phyloP scores from a whole-genome alignment of 2,888 invertebrate species.

The Calliscelio sp. region DNA sequence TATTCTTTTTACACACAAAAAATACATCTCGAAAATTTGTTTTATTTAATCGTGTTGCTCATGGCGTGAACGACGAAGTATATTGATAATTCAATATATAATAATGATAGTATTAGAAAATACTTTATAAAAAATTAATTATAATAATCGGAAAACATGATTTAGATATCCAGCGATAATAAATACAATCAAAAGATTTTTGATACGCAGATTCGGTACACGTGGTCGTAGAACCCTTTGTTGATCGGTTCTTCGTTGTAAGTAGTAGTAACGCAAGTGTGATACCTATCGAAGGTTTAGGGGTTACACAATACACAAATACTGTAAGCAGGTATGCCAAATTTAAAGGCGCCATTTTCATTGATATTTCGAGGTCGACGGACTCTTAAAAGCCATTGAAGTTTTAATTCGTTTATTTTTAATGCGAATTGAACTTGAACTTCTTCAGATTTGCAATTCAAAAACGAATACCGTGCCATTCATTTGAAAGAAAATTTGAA shows the following conservation, averaged over 20 bases:
- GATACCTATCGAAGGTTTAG: slow-evolving; percentile 60
- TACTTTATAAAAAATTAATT: no score
- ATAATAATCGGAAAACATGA: no score
- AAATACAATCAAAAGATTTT: slow-evolving; percentile 57
- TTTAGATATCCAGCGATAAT: slow-evolving; percentile 31
- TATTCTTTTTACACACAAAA: no score
- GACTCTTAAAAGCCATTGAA: slow-evolving; percentile 42
- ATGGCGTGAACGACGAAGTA: no score
- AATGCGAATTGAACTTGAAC: slow-evolving; percentile 65
- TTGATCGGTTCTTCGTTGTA: slow-evolving; percentile 49
- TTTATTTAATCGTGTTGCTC: no score
- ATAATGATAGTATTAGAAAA: no score
- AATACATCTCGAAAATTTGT: no score
- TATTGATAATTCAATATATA: no score
- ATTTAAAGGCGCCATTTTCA: slow-evolving; percentile 65
- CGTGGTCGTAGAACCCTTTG: slow-evolving; percentile 57
- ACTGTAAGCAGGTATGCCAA: slow-evolving; percentile 63
- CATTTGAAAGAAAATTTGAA: slow-evolving; percentile 25
- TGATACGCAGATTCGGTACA: slow-evolving; percentile 46
- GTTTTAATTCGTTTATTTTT: slow-evolving; percentile 56
- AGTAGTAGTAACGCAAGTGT: slow-evolving; percentile 52
- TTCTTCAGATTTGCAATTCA: slow-evolving; percentile 61
- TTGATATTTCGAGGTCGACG: slow-evolving; percentile 58
- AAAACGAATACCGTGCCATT: background rate
- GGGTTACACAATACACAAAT: slow-evolving; percentile 70